Conservation (phyloP, 2,888 invertebrate genomes). For the Chrysina gloriosa region DNA sequence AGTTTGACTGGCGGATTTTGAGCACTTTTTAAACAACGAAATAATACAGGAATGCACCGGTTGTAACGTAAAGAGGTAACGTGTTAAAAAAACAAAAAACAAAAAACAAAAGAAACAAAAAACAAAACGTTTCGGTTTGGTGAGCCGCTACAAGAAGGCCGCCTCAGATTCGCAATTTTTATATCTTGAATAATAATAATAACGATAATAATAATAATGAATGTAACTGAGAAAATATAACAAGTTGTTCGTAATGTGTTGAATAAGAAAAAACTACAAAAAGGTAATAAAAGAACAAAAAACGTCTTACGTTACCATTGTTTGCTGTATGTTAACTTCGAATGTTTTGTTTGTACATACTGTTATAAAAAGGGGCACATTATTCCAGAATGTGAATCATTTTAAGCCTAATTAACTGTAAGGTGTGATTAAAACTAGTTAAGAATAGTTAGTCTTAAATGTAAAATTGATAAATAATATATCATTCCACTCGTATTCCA, state of each 20-base stretch:
- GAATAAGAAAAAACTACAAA: slow-evolving; percentile 36
- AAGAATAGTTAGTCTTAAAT: slow-evolving; percentile 60
- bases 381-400: slow-evolving; percentile 47
- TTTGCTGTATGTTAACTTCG: slow-evolving; percentile 32
- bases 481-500: slow-evolving; percentile 59
- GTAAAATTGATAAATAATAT: slow-evolving; percentile 56
- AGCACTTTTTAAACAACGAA: slow-evolving; percentile 35
- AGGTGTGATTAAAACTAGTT: slow-evolving; percentile 60
- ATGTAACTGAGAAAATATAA: slow-evolving; percentile 37
- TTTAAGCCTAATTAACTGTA: slow-evolving; percentile 59
- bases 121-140: slow-evolving; percentile 10
- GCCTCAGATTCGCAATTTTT: slow-evolving; percentile 33
- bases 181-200: slow-evolving; percentile 36
- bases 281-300: slow-evolving; percentile 17
- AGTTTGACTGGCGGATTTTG: neutral
- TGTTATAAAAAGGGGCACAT: slow-evolving; percentile 41
- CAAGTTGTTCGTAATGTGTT: slow-evolving; percentile 39
- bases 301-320: slow-evolving; percentile 30
- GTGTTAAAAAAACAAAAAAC: neutral
- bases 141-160: slow-evolving; percentile 30
- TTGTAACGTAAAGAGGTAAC: neutral
- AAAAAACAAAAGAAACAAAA: neutral
- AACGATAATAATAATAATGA: slow-evolving; percentile 31
- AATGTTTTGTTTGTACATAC: slow-evolving; percentile 44
- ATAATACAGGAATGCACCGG: slow-evolving; percentile 34